A percentile compares a stretch with the other conserved stretches of the same genome.
These are phyloP conservation scores for Petroica traversi DNA, from an alignment of 2,113 vertebrate species.

Conservation along the genomic window DNA sequence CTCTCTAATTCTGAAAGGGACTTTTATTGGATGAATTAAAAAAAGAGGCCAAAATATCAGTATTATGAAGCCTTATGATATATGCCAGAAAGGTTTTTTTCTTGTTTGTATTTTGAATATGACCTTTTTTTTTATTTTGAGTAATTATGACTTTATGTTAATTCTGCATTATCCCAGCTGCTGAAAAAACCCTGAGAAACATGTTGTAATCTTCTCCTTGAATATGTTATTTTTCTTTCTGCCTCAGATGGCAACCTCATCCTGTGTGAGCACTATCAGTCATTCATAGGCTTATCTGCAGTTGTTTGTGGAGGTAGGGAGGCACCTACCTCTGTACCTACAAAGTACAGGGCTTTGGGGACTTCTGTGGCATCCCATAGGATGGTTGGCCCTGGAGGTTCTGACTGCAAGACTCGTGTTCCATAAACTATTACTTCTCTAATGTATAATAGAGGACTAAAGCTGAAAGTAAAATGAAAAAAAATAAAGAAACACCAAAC, in stretches of 20 bases:
- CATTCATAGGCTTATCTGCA: background rate
- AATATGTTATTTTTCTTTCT: background rate
- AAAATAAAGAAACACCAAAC: background rate
- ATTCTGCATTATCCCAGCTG: background rate
- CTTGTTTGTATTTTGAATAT: background rate
- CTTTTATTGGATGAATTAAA: background rate
- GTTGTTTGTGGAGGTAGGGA: background rate
- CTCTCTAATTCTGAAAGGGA: background rate
- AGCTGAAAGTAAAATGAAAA: background rate
- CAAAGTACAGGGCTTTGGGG: background rate
- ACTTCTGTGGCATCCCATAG: background rate
- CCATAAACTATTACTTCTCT: background rate
- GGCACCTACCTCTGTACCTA: too few relatives aligned
- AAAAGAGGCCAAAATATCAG: fast-evolving
- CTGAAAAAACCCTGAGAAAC: background rate
- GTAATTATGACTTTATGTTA: background rate
- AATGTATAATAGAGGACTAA: background rate
- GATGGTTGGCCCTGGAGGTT: background rate
- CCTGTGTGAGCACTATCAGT: background rate
- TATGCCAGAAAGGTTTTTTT: background rate
- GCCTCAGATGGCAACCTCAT: background rate
- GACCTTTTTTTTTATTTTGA: background rate
- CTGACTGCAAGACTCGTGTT: background rate
- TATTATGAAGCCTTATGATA: background rate
- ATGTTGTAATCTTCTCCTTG: background rate